phyloP scores from a whole-genome alignment of 30 jellyfish, hydroid and myxozoan genomes.

The Turritopsis rubra region DNA sequence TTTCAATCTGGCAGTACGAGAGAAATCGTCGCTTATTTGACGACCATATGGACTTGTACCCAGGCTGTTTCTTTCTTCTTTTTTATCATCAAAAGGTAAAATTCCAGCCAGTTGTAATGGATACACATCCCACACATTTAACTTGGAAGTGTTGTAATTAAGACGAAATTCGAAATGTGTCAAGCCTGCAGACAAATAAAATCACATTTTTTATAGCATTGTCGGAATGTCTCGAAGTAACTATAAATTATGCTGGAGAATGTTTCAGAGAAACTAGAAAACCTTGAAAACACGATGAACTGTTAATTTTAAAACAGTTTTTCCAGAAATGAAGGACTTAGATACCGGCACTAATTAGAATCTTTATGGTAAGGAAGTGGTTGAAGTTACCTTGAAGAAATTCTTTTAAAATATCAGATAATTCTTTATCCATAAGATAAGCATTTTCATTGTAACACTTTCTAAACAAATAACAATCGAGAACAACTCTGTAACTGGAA shows the following conservation, averaged over 20 bases:
- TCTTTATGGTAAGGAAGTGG: too few species aligned
- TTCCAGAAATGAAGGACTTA: too few species aligned
- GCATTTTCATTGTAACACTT: constrained; percentile 59
- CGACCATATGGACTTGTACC: background rate
- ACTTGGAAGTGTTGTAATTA: constrained; percentile 76
- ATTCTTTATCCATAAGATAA: constrained; percentile 69
- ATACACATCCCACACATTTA: constrained; percentile 60
- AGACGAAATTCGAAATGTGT: constrained; percentile 72
- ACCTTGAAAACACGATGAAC: too few species aligned
- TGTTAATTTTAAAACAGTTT: too few species aligned
- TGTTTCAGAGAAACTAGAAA: too few species aligned
- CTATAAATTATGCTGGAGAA: too few species aligned
- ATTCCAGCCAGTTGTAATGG: constrained; percentile 78
- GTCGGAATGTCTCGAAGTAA: too few species aligned
- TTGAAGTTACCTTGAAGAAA: constrained; percentile 82
- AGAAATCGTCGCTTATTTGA: background rate
- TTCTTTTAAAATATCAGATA: constrained; percentile 57
- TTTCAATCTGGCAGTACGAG: constrained; percentile 4
- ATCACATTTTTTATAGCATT: too few species aligned
- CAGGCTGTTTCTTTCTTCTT: background rate
- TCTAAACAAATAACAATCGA: constrained; percentile 15
- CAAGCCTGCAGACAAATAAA: constrained; percentile 44
- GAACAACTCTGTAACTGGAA: too few species aligned
- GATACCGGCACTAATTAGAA: too few species aligned
- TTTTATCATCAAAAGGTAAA: constrained; percentile 33